Evolutionary conservation across 2,888 invertebrate genomes (phyloP), one percentile per base, ranked within the genome.

Genomic region (Torymus texanus): DNA sequence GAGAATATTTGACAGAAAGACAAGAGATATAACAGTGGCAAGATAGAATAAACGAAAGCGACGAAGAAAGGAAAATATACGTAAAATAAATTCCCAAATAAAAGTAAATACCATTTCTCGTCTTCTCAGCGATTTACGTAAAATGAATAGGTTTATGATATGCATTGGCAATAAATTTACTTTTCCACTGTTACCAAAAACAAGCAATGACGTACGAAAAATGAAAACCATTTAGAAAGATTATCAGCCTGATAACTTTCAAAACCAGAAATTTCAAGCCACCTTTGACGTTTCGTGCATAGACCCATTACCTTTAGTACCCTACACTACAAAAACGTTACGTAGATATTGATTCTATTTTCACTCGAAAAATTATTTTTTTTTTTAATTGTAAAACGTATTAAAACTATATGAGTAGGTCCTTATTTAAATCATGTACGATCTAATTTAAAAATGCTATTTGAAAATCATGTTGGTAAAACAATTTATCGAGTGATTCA

Each of bases 161-260:
- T 41, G 24, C 2, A 29, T 51, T 55, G 11, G 21, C 24, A 67
- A 75, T 75, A n/a, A 0, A 41, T 61, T 70, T 41, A 50, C n/a
- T 51, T 14, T 5, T n/a, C 16, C 12, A 16, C 4, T 4, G 14
- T 62, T 24, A 21, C 16, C 24, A 16, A 61, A 71, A 79, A 62
- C 58, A 73, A 75, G 79, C 67, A 16, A 76, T 63, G 51, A 67
- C n/a, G 61, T 61, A 67, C 80, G 78, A 81, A 78, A 81, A 78
- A 63, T 82, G 78, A 81, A 76, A 83, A 82, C 75, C 75, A 76
- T 21, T 72, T 75, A 83, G 80, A 76, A 85, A 83, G 75, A 82
- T 79, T 41, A 14, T 13, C 18, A 58, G 10, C 21, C 41, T 29
- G 55, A 61, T 73, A 68, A 58, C 18, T 41, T 41, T 63, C 11